phyloP scores from a whole-genome alignment of 1,140 invertebrate genomes.

The Uloborus diversus region DNA sequence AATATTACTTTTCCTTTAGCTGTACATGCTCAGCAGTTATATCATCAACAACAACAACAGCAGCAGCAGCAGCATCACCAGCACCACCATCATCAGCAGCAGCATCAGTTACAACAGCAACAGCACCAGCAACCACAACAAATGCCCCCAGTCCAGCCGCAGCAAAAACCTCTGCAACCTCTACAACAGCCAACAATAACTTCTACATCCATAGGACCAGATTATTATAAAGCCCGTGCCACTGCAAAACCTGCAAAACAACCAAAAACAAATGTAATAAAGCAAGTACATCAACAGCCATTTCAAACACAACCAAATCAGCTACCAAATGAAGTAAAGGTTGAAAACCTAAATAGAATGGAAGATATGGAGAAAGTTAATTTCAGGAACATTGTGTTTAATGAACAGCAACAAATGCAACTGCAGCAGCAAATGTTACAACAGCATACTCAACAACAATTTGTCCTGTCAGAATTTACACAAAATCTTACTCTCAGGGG shows the following conservation, averaged over 20 bases:
- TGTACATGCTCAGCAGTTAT: conserved; percentile 38
- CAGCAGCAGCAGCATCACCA: background rate
- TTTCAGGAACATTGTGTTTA: conserved; percentile 49
- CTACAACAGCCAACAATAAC: background rate
- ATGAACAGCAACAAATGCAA: conserved; percentile 56
- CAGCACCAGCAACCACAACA: conserved; percentile 11
- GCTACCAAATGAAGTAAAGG: conserved; percentile 15
- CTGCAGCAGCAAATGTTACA: conserved; percentile 60
- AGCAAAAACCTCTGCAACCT: background rate
- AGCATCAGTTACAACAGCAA: conserved; percentile 4
- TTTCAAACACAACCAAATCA: conserved; percentile 25
- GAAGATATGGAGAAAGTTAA: conserved; percentile 53
- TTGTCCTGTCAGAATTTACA: conserved; percentile 59
- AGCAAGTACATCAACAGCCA: conserved; percentile 39
- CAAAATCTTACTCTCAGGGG: conserved; percentile 54
- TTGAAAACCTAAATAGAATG: background rate
- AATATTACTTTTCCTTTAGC: background rate
- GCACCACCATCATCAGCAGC: background rate
- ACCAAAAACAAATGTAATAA: conserved; percentile 26
- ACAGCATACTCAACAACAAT: conserved; percentile 61
- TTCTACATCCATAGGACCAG: conserved; percentile 6
- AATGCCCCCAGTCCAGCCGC: no score
- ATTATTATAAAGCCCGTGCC: conserved; percentile 31
- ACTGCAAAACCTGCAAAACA: conserved; percentile 28
- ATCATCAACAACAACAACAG: conserved; percentile 41